Evolutionary conservation across 1,140 invertebrate species (phyloP), one percentile per base, ranked within the genome.

Genomic region (Drosophila yakuba): DNA sequence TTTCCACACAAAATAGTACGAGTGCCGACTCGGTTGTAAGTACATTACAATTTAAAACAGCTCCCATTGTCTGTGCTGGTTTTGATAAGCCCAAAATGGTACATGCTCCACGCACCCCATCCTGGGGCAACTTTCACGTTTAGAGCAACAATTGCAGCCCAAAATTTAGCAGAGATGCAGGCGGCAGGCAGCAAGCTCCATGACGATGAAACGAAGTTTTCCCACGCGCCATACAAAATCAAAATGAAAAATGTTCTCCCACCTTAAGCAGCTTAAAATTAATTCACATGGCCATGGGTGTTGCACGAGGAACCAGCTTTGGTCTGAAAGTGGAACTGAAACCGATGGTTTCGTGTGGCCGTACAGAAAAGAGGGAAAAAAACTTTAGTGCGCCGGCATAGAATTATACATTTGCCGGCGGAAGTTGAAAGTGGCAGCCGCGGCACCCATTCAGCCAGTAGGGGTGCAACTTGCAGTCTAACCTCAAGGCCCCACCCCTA

Each of bases 191-290:
- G 55, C 38, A 48, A 44, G 28, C 17, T 28, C n/a, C 50, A 51
- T 54, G 35, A 38, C 47, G 48, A 51, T 54, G 67, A 57, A 48
- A 48, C 47, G 44, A 71, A 36, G 66, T 71, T 59, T 17, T 55
- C 25, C 44, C 17, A 58, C 64, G 68, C 64, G 48, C 47, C 51
- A 35, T 39, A 66, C 61, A 84, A 78, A 86, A 78, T 72, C 52
- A 74, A 68, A 85, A 75, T 78, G 48, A 78, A 86, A 85, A 85
- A 86, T 86, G 74, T 74, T 60, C 80, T 81, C 50, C 43, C 66
- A 55, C 66, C 79, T 82, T 86, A 88, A 88, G 83, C 84, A 74
- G 83, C 83, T 86, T 86, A 89, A 86, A 86, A 89, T 83, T 88
- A 88, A 89, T 89, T 88, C 74, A 73, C 76, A 79, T 83, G 63